Evolutionary conservation across 1,140 invertebrate genomes (phyloP).

Genomic region (Plutomurus gul): DNA sequence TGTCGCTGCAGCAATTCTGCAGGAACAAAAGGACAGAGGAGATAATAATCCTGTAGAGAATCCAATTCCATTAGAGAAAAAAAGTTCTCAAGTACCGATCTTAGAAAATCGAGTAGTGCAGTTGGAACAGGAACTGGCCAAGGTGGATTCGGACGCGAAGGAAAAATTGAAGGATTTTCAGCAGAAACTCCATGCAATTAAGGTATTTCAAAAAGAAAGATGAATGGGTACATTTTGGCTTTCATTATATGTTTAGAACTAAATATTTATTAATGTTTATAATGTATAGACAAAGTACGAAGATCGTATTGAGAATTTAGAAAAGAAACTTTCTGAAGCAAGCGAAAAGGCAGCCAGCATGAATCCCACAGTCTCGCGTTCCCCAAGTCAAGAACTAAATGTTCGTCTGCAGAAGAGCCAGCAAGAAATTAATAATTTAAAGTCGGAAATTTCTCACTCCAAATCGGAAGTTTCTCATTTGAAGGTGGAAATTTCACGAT

Average conservation of each 20-base stretch:
- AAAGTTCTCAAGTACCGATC: not conserved
- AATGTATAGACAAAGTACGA: conserved; percentile 31
- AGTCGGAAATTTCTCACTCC: not conserved
- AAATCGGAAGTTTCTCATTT: not conserved
- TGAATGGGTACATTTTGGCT: not conserved
- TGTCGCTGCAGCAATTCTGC: not conserved
- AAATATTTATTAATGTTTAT: not conserved
- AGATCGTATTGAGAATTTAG: conserved; percentile 31
- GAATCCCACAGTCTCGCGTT: not conserved
- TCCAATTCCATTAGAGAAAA: not conserved
- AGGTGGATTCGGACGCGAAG: conserved; percentile 30
- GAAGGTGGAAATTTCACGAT: not conserved
- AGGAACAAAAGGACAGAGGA: not conserved
- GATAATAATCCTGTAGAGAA: not conserved
- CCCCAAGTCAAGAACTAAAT: not conserved
- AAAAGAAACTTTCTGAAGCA: not conserved
- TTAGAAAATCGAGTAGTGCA: conserved; percentile 14
- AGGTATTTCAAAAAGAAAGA: not conserved
- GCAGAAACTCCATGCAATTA: not conserved
- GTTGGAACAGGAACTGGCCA: conserved; percentile 28
- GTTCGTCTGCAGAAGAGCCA: not conserved
- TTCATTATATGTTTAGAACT: not conserved
- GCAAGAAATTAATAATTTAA: not conserved
- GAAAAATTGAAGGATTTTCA: conserved; percentile 34
- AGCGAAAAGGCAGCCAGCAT: not conserved